Conservation (phyloP, 2,888 invertebrate genomes). For the Phoenoteleia sp. region DNA sequence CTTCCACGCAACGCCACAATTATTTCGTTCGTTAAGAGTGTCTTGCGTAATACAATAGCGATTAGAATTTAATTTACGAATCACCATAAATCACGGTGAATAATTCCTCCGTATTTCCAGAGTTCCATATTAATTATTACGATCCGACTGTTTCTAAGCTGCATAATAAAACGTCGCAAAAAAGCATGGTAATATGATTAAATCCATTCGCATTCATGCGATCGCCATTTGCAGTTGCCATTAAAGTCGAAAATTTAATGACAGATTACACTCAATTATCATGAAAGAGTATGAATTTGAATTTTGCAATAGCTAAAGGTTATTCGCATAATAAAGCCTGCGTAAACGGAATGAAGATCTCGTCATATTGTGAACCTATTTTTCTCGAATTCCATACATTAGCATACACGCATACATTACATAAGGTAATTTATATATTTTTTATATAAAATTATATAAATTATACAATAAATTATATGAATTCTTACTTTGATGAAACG, state of each 20-base stretch:
- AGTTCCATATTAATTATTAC: conserved; percentile 20
- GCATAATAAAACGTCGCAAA: conserved; percentile 4
- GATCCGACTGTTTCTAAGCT: not conserved
- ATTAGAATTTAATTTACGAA: not conserved
- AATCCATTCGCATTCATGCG: conserved; percentile 1
- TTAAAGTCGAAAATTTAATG: conserved; percentile 63
- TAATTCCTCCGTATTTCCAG: conserved; percentile 19
- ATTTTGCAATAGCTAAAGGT: conserved; percentile 55
- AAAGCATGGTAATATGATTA: not conserved
- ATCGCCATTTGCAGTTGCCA: not conserved
- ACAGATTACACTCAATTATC: conserved; percentile 57
- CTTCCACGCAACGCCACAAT: not conserved
- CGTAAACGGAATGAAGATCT: conserved; percentile 35
- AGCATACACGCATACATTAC: conserved; percentile 62
- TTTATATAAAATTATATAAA: too few species aligned
- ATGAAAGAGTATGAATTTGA: conserved; percentile 57
- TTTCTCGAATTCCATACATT: conserved; percentile 65
- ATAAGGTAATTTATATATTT: too few species aligned
- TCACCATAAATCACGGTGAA: conserved; percentile 10
- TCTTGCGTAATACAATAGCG: not conserved
- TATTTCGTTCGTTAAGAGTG: not conserved
- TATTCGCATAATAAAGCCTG: conserved; percentile 48
- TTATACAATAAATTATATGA: too few species aligned
- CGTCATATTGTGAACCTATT: conserved; percentile 35
- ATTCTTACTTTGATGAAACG: too few species aligned